phyloP scores from a whole-genome alignment of 2,797 vertebrate genomes.

The Myotis vivesi region DNA sequence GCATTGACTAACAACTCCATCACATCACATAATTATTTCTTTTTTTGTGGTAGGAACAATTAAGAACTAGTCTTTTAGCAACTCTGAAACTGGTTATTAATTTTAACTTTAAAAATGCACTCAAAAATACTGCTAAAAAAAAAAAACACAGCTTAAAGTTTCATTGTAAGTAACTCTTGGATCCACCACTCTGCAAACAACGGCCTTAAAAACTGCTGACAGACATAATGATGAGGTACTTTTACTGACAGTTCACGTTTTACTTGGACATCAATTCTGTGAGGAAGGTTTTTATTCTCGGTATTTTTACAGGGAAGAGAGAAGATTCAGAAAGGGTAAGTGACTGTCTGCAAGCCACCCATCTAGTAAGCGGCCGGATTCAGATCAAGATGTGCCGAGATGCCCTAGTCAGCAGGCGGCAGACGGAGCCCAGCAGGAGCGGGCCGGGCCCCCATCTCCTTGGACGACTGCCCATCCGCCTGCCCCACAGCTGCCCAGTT shows the following conservation, averaged over 20 bases:
- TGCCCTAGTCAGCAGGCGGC: rapidly evolving
- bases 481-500: neutral
- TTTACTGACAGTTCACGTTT: neutral
- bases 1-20: neutral
- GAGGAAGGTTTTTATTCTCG: neutral
- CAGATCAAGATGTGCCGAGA: neutral
- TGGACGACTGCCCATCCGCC: neutral
- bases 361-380: neutral
- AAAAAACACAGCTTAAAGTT: neutral
- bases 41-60: neutral
- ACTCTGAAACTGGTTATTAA: neutral
- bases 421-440: too few species aligned
- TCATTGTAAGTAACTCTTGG: neutral
- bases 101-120: neutral
- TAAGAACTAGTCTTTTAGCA: neutral
- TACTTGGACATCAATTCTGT: neutral
- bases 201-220: neutral
- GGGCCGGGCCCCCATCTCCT: neutral
- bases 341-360: neutral
- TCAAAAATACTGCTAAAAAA: neutral
- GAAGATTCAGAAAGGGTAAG: neutral
- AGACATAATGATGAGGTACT: neutral
- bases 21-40: neutral
- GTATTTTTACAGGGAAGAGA: neutral
- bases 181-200: neutral